A percentile compares a stretch with the other conserved stretches of the same genome.
Evolutionary conservation across 2,113 vertebrate genomes (phyloP).

Genomic region (Malurus cyaneus): DNA sequence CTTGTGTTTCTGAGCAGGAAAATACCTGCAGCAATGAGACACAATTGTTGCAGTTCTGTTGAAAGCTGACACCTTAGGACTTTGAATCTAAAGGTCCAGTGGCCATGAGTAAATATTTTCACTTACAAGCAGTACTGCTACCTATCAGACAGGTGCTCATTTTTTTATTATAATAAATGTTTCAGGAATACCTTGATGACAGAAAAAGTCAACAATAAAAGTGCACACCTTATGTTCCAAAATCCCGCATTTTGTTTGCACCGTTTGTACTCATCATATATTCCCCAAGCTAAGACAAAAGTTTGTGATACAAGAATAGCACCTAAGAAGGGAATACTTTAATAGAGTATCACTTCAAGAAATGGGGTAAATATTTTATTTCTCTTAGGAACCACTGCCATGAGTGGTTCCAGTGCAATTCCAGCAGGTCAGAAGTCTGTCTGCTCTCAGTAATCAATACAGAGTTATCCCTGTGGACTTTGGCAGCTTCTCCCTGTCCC

Average conservation of each 20-base stretch:
- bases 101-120: not conserved
- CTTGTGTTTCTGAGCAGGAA: not conserved
- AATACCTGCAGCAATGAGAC: not conserved
- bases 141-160: not conserved
- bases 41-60: not conserved
- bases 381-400: not conserved
- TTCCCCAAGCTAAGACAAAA: not conserved
- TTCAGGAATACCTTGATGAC: not conserved
- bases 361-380: not conserved
- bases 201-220: not conserved
- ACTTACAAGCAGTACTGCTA: not conserved
- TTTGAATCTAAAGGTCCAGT: not conserved
- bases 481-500: not conserved
- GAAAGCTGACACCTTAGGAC: not conserved
- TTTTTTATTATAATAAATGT: not conserved
- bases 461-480: not conserved
- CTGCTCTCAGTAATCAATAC: not conserved
- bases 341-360: not conserved
- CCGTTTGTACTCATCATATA: fast-evolving
- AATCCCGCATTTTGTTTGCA: not conserved
- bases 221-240: not conserved
- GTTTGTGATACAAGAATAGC: not conserved
- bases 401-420: not conserved
- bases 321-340: not conserved
- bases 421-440: not conserved